Evolutionary conservation across 2,113 vertebrate genomes (phyloP), one percentile per base, ranked within the genome.

Genomic region (Hipposideros armiger): DNA sequence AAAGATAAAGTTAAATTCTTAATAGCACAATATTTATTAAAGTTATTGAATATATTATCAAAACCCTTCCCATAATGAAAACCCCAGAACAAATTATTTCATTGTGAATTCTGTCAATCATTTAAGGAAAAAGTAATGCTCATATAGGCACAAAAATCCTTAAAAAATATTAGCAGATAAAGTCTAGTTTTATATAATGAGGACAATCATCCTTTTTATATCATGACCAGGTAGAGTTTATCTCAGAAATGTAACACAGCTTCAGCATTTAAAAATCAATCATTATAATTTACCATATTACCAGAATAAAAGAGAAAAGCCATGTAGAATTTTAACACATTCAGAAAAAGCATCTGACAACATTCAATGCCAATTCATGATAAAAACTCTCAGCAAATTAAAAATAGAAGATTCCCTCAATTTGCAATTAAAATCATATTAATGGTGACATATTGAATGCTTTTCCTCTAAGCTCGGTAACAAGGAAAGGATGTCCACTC

Each of bases 11-110:
- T n/a, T 83, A 7, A 90, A 76, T 66, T 19, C 19, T 62, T 92
- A 89, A 72, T 40, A 86, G 45, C 1, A 66, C 32, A 24, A 22
- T 45, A 30, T 60, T 47, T 90, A 58, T 42, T 89, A 76, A 94
- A 90, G 50, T 70, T 80, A 77, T 30, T 82, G 40, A 86, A 26
- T 32, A 52, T 52, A 56, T 72, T 52, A 69, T 70, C 77, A 91
- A 97, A 91, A 94, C 91, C 36, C 30, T 93, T 83, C 28, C 40
- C 40, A 72, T 47, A 85, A 91, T 74, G 78, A 81, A 81, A 81
- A 69, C 5, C 58, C 52, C 8, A 81, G 11, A 24, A 70, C 30
- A 77, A 72, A 91, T 88, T 14, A 11, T 24, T 96, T 96, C 45
- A 26, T 26, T 4, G 22, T 87, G 5, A 77, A 93, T 86, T 86